Conservation (phyloP, 2,113 vertebrate species). For the Notiomystis cincta region DNA sequence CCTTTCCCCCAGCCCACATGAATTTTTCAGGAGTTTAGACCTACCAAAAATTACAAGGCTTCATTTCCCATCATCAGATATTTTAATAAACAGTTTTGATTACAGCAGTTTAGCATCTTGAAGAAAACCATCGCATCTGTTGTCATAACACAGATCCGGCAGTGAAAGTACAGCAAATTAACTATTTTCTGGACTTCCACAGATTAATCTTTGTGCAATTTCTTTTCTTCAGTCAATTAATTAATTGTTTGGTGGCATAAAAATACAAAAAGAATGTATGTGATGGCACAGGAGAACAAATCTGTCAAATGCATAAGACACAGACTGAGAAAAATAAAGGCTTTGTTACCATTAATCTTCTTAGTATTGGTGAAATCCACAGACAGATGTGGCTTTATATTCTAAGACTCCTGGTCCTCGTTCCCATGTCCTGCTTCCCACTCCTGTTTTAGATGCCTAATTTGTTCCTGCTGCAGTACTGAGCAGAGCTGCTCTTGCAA, state of each 20-base stretch:
- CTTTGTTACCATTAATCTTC: neutral
- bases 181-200: neutral
- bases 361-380: neutral
- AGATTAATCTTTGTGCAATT: neutral
- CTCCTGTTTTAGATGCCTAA: neutral
- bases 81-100: neutral
- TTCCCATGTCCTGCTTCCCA: neutral
- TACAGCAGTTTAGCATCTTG: neutral
- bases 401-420: neutral
- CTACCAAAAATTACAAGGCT: neutral
- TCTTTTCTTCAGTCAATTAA: neutral
- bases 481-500: neutral
- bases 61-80: neutral
- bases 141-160: neutral
- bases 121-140: neutral
- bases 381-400: neutral
- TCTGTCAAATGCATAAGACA: neutral
- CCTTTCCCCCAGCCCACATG: fast-evolving
- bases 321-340: neutral
- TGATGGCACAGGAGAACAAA: neutral
- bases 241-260: neutral
- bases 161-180: neutral
- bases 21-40: neutral
- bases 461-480: neutral
- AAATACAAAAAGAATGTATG: neutral